phyloP scores from a whole-genome alignment of 2,113 vertebrate species.

The Pterophyllum scalare region DNA sequence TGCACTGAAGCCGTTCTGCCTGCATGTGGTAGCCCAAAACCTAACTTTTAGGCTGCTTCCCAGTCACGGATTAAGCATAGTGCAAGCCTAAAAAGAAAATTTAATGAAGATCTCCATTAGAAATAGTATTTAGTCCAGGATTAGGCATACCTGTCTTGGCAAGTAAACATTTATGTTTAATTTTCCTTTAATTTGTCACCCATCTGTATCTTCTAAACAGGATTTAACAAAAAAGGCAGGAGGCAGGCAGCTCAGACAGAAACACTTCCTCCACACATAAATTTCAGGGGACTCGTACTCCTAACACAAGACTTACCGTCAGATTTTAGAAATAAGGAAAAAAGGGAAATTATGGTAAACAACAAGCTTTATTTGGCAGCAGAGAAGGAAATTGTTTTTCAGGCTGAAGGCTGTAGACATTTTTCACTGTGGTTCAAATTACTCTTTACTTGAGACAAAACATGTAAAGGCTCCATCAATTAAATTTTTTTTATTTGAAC shows the following conservation, averaged over 20 bases:
- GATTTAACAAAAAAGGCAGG: neutral
- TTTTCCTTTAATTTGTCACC: neutral
- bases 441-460: neutral
- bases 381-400: neutral
- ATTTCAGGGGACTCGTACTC: neutral
- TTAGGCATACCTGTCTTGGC: neutral
- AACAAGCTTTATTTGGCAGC: neutral
- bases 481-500: neutral
- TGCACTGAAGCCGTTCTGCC: neutral
- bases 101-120: neutral
- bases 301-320: neutral
- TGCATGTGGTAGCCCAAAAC: neutral
- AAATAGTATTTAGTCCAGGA: neutral
- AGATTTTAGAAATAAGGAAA: neutral
- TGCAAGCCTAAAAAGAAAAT: neutral
- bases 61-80: neutral
- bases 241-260: neutral
- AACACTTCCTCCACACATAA: neutral
- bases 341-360: conserved; percentile 10
- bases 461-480: neutral
- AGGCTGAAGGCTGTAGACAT: neutral
- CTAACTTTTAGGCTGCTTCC: neutral
- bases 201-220: neutral
- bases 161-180: neutral
- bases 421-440: neutral